Evolutionary conservation across 2,113 vertebrate species (phyloP).

Genomic region (Paradoxurus hermaphroditus): DNA sequence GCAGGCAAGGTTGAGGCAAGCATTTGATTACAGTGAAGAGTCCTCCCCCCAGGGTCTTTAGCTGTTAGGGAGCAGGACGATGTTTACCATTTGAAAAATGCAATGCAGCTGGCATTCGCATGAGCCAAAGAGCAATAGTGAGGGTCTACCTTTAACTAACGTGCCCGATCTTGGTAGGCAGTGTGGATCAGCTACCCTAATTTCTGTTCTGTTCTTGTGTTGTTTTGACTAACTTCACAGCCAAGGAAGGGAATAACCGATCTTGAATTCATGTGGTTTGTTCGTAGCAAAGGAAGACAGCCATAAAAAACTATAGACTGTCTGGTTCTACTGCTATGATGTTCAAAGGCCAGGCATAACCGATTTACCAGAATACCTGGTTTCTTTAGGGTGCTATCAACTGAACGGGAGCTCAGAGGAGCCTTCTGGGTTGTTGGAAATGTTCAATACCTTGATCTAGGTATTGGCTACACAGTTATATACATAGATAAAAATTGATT

Average conservation of each 20-base stretch:
- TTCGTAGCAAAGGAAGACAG: neutral
- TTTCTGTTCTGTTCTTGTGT: neutral
- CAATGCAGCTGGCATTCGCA: neutral
- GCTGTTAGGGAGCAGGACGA: neutral
- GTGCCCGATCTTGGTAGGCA: neutral
- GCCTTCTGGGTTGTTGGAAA: neutral
- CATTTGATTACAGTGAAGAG: neutral
- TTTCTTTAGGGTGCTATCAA: neutral
- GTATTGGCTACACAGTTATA: neutral
- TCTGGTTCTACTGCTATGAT: neutral
- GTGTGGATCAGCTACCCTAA: neutral
- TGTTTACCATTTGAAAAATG: neutral
- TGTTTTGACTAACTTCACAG: neutral
- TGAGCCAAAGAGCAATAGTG: neutral
- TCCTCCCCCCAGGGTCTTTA: neutral
- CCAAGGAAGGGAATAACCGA: neutral
- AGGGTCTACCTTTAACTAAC: neutral
- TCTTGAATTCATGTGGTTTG: neutral
- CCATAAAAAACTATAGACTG: neutral
- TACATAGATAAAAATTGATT: neutral
- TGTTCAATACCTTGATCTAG: neutral
- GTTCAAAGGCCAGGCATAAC: neutral
- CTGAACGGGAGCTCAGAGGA: neutral
- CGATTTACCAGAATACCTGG: neutral
- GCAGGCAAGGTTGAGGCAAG: neutral